These are phyloP conservation scores for Hybognathus amarus DNA, from an alignment of 2,797 vertebrate genomes.

Conservation along the genomic window DNA sequence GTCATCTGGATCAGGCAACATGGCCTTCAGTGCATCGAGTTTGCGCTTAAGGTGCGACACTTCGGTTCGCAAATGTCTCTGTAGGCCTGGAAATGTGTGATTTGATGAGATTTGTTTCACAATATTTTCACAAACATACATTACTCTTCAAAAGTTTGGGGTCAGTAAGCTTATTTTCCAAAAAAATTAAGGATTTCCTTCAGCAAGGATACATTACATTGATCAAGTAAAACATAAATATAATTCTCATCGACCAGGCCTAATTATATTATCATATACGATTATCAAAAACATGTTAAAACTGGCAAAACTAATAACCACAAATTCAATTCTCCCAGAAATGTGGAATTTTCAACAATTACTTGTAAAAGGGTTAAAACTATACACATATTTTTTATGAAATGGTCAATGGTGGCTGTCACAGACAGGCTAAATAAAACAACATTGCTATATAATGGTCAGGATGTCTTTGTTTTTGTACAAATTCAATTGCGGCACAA, in stretches of 20 bases:
- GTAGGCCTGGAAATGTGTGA: slow-evolving; percentile 83
- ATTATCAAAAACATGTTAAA: not conserved
- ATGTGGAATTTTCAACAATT: not conserved
- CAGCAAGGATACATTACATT: too few species aligned
- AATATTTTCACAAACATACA: not conserved
- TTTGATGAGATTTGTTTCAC: not conserved
- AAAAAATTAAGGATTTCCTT: too few species aligned
- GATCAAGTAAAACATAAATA: not conserved
- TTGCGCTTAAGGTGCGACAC: slow-evolving; percentile 97
- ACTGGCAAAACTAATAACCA: not conserved
- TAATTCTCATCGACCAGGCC: not conserved
- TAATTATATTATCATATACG: not conserved
- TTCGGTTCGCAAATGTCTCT: slow-evolving; percentile 95
- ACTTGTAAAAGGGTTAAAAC: not conserved
- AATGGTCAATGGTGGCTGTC: not conserved
- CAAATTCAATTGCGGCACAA: slow-evolving; percentile 21
- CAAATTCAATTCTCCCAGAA: not conserved
- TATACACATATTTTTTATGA: not conserved
- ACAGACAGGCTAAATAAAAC: slow-evolving; percentile 5
- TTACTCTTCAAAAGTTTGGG: not conserved
- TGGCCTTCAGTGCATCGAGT: slow-evolving; percentile 88
- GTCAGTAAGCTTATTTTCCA: too few species aligned
- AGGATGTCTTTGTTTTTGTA: not conserved
- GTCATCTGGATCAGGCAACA: slow-evolving; percentile 90
- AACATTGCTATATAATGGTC: not conserved